phyloP scores from a whole-genome alignment of 1,140 invertebrate species.

The Cydia amplana region DNA sequence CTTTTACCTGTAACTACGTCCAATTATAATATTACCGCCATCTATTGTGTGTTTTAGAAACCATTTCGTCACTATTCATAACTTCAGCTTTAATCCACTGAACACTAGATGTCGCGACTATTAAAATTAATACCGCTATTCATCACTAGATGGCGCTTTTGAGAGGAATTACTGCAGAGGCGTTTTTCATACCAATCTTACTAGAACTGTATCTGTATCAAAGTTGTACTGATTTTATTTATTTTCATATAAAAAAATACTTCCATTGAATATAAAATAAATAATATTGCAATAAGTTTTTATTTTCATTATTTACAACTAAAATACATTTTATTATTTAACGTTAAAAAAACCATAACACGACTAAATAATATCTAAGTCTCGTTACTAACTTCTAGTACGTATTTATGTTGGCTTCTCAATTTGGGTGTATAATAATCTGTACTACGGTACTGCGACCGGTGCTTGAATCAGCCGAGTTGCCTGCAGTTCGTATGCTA shows the following conservation, averaged over 20 bases:
- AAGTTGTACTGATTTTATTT: not conserved
- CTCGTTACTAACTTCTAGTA: not conserved
- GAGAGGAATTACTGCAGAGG: not conserved
- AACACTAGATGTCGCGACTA: not conserved
- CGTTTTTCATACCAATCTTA: conserved; percentile 1
- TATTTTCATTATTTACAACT: too few species aligned
- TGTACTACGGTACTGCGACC: not conserved
- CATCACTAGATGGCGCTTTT: conserved; percentile 25
- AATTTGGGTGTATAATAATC: conserved; percentile 14
- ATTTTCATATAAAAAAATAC: too few species aligned
- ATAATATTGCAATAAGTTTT: too few species aligned
- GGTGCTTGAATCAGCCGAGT: not conserved
- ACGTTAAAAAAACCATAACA: not conserved
- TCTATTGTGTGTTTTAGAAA: not conserved
- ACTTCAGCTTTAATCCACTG: not conserved
- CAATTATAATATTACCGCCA: not conserved
- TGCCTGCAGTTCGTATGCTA: conserved; percentile 30
- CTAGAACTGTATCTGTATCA: not conserved
- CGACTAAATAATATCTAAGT: not conserved
- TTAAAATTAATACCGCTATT: conserved; percentile 1
- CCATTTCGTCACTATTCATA: not conserved
- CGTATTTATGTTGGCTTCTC: not conserved
- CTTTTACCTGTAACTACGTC: too few species aligned
- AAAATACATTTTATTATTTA: too few species aligned
- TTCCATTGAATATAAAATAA: too few species aligned